Percentiles rank a stretch among this genome's conserved stretches.
These are phyloP conservation scores for Oligia strigilis DNA, from an alignment of 2,888 invertebrate species.

Conservation along the genomic window DNA sequence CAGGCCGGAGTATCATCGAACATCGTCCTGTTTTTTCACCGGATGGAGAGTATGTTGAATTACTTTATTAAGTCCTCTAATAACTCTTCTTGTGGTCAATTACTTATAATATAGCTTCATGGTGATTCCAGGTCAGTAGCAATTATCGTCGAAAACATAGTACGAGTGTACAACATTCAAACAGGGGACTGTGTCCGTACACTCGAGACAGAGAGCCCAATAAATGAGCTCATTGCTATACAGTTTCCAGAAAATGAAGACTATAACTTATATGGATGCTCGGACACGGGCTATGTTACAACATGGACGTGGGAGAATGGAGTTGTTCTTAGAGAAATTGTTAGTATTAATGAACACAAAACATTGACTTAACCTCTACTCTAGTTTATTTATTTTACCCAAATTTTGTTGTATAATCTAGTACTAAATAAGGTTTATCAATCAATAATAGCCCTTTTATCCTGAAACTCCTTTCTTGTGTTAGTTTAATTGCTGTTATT, in stretches of 20 bases:
- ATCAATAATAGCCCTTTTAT: not conserved
- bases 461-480: not conserved
- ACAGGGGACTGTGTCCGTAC: slow-evolving; percentile 85
- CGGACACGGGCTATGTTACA: slow-evolving; percentile 80
- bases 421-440: not conserved
- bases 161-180: slow-evolving; percentile 85
- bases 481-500: not conserved
- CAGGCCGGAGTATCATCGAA: slow-evolving; percentile 88
- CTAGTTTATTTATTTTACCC: not conserved
- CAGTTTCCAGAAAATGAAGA: slow-evolving; percentile 84
- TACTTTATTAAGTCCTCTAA: not conserved
- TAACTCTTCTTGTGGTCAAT: not conserved
- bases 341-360: slow-evolving; percentile 65
- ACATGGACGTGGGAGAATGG: slow-evolving; percentile 89
- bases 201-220: slow-evolving; percentile 81
- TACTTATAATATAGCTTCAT: slow-evolving; percentile 13
- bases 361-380: not conserved
- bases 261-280: slow-evolving; percentile 86
- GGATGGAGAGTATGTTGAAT: slow-evolving; percentile 85
- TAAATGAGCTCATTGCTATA: slow-evolving; percentile 80
- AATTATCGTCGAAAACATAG: slow-evolving; percentile 85
- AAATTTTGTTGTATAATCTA: not conserved
- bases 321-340: slow-evolving; percentile 85
- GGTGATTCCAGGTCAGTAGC: slow-evolving; percentile 80
- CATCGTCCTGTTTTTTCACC: slow-evolving; percentile 86